Evolutionary conservation across 2,888 invertebrate species (phyloP), one percentile per base, ranked within the genome.

Genomic region (Aphidoletes aphidimyza): DNA sequence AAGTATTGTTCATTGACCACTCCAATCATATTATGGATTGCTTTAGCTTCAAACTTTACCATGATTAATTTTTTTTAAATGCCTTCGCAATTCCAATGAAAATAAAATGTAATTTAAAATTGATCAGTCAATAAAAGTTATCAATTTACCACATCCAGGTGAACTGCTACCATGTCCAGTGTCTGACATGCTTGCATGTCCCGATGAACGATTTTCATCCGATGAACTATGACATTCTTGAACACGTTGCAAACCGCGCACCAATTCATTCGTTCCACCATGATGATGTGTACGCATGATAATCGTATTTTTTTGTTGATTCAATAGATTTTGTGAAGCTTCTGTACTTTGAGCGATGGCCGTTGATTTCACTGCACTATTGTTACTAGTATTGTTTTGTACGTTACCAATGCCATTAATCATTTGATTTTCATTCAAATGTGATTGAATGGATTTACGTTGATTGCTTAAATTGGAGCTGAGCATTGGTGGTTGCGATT

Each of bases 141-240:
- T n/a, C n/a, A n/a, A 81, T n/a, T 89, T 45, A 69, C 90, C 90
- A 49, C 91, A 91, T 42, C 92, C 91, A 6, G 92, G 92, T 81
- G 92, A 92, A 87, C 92, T 92, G 85, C 91, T 93, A 85, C 93
- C 92, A 36, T 94, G 93, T 2, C 96, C 95, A 84, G 95, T 95
- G 89, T 97, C 96, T n/a, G 96, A 96, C 96, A 97, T 97, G 87
- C 96, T 96, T 9, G 97, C 97, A 90, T 97, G 97, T 0, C 97
- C 97, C 0, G 97, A 97, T n/a, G 96, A 96, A 47, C 96, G 92
- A 89, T 96, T 96, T 90, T 96, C 96, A 88, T 96, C 96, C 1
- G 96, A 96, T 30, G 96, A 96, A 89, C 96, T 96, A 90, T 94
- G 94, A 88, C 94, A 94, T 86, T 94, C 94, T 86, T 94, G 93